Percentiles rank a stretch among this genome's conserved stretches.
Evolutionary conservation across 2,113 vertebrate genomes (phyloP).

Genomic region (Corythoichthys haematopterus): DNA sequence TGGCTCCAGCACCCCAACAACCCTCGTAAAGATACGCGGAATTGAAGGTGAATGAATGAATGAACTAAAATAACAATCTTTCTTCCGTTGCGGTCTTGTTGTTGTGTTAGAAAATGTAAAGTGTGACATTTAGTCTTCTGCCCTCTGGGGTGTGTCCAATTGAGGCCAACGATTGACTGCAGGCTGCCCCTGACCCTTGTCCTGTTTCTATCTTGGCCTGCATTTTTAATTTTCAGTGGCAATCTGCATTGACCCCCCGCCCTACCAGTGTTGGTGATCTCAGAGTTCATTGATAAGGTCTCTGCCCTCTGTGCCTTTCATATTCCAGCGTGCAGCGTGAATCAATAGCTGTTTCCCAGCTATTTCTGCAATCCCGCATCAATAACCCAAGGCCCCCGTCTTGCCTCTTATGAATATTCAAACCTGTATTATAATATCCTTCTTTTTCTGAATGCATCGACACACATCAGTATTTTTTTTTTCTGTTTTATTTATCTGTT

Average conservation of each 20-base stretch:
- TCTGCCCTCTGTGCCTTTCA: conserved; percentile 43
- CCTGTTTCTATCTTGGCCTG: background rate
- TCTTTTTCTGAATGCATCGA: conserved; percentile 53
- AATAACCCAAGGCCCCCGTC: conserved; percentile 39
- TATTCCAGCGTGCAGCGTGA: conserved; percentile 58
- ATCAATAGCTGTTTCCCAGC: conserved; percentile 60
- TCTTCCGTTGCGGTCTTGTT: background rate
- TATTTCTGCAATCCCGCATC: conserved; percentile 62
- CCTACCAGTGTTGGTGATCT: background rate
- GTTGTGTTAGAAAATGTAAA: conserved; percentile 65
- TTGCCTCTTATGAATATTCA: conserved; percentile 60
- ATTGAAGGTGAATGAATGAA: background rate
- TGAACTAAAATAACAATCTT: no score
- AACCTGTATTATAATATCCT: conserved; percentile 50
- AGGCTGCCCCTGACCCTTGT: conserved; percentile 33
- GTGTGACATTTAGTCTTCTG: conserved; percentile 59
- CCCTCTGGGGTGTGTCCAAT: conserved; percentile 17
- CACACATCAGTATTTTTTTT: conserved; percentile 1
- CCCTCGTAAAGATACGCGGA: no score
- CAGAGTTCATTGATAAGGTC: conserved; percentile 63
- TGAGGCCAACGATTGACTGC: conserved; percentile 20
- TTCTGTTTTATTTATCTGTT: background rate
- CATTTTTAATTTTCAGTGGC: conserved; percentile 53
- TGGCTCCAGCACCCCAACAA: no score
- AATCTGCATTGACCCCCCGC: conserved; percentile 38